These are phyloP conservation scores for Drosophila rhopaloa DNA, from an alignment of 1,140 invertebrate species.

Conservation along the genomic window DNA sequence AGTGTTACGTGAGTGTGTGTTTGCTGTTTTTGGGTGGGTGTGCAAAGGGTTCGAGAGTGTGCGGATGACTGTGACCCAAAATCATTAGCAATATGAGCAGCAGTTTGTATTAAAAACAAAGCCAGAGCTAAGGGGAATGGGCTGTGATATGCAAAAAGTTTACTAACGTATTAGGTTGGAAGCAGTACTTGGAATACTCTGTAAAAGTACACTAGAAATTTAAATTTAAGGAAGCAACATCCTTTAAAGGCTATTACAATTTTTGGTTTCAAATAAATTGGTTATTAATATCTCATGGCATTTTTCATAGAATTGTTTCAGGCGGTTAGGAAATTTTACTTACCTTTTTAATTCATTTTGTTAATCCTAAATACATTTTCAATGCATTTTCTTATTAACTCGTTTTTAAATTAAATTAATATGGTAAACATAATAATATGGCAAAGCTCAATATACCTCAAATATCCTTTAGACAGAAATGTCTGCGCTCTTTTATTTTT, in stretches of 20 bases:
- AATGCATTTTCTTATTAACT: too few species aligned
- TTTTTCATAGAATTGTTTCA: too few species aligned
- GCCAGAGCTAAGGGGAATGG: slow-evolving; percentile 43
- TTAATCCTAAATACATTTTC: too few species aligned
- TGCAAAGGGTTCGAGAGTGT: slow-evolving; percentile 55
- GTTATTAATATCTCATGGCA: too few species aligned
- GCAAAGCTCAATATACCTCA: neutral
- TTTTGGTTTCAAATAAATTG: too few species aligned
- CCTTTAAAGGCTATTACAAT: too few species aligned
- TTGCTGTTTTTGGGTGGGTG: slow-evolving; percentile 34
- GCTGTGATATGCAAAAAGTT: slow-evolving; percentile 70
- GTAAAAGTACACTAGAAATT: neutral
- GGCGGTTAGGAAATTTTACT: too few species aligned
- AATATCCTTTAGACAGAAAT: slow-evolving; percentile 7
- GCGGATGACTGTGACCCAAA: slow-evolving; percentile 76
- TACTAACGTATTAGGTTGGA: neutral
- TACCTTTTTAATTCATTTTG: too few species aligned
- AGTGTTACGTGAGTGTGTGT: slow-evolving; percentile 54
- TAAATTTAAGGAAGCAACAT: too few species aligned
- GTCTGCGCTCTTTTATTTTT: slow-evolving; percentile 29
- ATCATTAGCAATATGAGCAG: slow-evolving; percentile 83
- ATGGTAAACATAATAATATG: too few species aligned
- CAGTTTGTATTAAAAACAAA: slow-evolving; percentile 81
- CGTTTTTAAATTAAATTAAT: too few species aligned
- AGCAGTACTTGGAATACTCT: neutral